These are phyloP conservation scores for Exephanes ischioxanthus DNA, from an alignment of 2,888 invertebrate species.

Conservation along the genomic window DNA sequence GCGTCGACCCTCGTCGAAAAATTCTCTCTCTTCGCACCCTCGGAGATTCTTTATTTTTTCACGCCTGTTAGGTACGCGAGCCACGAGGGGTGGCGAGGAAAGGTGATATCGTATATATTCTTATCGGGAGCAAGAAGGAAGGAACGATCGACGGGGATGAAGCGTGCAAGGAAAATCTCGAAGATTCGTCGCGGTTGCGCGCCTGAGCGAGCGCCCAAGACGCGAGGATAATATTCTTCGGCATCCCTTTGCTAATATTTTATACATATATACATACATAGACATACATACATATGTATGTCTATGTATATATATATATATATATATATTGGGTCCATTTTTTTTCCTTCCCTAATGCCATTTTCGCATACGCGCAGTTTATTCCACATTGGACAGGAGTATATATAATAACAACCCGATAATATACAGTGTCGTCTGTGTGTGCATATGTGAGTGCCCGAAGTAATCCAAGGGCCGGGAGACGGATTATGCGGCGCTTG, in stretches of 20 bases:
- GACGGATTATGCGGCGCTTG: conserved; percentile 40
- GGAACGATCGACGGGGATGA: conserved; percentile 21
- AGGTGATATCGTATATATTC: conserved; percentile 2
- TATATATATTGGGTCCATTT: neutral
- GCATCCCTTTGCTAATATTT: conserved; percentile 12
- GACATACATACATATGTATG: no score
- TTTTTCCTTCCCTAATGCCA: conserved; percentile 10
- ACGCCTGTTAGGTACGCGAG: conserved; percentile 55
- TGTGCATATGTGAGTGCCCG: neutral
- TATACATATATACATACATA: neutral
- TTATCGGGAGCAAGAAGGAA: conserved; percentile 30
- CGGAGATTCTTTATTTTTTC: conserved; percentile 58
- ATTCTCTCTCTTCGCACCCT: conserved; percentile 54
- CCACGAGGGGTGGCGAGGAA: conserved; percentile 17
- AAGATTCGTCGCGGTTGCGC: conserved; percentile 49
- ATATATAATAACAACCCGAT: conserved; percentile 22
- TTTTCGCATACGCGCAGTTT: neutral
- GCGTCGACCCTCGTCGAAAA: conserved; percentile 50
- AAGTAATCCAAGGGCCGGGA: conserved; percentile 24
- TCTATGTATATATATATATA: no score
- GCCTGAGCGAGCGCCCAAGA: conserved; percentile 17
- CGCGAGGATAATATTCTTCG: conserved; percentile 29
- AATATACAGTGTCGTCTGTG: conserved; percentile 41
- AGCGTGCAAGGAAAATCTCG: conserved; percentile 52
- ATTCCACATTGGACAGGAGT: neutral